phyloP scores from a whole-genome alignment of 1,140 invertebrate genomes.

The Magallana angulata region DNA sequence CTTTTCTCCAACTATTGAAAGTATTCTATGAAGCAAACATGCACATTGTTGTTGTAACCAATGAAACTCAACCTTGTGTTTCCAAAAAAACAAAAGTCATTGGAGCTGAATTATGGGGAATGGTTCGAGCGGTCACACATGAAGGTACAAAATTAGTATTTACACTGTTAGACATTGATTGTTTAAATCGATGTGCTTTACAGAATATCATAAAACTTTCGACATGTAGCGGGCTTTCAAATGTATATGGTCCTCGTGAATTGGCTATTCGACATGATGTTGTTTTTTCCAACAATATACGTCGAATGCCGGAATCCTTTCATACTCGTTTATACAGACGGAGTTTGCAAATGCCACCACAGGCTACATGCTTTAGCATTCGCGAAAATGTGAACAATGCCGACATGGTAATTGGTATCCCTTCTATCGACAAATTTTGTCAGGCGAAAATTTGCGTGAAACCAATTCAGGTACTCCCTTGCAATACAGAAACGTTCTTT shows the following conservation, averaged over 20 bases:
- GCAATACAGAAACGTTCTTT: background rate
- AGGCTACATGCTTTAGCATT: background rate
- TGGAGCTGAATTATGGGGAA: conserved; percentile 53
- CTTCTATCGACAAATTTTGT: background rate
- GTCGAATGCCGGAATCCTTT: background rate
- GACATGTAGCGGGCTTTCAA: background rate
- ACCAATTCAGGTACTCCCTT: background rate
- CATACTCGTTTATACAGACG: background rate
- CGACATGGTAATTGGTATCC: background rate
- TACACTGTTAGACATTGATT: background rate
- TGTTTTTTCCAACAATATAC: background rate
- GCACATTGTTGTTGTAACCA: background rate
- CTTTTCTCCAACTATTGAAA: conserved; percentile 2
- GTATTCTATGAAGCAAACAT: background rate
- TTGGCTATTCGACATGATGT: background rate
- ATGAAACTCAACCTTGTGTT: background rate
- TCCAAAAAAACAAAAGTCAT: background rate
- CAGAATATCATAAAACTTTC: background rate
- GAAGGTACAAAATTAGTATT: conserved; percentile 12
- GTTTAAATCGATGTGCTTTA: background rate
- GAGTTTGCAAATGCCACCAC: background rate
- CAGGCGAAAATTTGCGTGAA: background rate
- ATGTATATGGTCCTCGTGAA: background rate
- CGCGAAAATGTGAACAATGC: background rate
- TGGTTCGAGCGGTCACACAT: conserved; percentile 28